Conservation (phyloP, 1,140 invertebrate genomes). For the Sitophilus oryzae region DNA sequence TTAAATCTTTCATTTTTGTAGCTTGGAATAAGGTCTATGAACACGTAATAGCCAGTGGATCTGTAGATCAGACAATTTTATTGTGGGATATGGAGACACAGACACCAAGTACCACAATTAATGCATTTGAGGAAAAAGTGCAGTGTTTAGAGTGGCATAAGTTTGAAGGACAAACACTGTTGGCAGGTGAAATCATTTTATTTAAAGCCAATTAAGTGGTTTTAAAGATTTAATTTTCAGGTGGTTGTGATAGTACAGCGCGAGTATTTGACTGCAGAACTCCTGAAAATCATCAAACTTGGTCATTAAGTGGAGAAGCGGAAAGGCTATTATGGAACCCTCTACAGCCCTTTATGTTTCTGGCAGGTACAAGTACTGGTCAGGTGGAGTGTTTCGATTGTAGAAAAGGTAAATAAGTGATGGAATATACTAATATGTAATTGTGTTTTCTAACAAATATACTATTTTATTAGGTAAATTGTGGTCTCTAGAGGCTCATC, state of each 20-base stretch:
- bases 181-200: constrained; percentile 56
- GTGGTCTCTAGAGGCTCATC: constrained; percentile 73
- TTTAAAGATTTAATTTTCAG: constrained; percentile 24
- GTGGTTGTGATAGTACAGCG: constrained; percentile 57
- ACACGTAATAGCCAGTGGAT: constrained; percentile 86
- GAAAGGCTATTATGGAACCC: constrained; percentile 85
- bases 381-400: constrained; percentile 74
- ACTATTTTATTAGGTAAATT: constrained; percentile 51
- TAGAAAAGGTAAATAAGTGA: constrained; percentile 49
- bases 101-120: constrained; percentile 65
- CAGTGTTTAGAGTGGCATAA: constrained; percentile 88
- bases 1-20: constrained; percentile 40
- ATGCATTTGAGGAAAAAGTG: constrained; percentile 71
- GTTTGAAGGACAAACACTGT: constrained; percentile 69
- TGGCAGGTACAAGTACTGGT: constrained; percentile 75
- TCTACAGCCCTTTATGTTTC: constrained; percentile 64
- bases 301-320: constrained; percentile 72
- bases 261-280: constrained; percentile 75
- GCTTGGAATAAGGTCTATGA: constrained; percentile 80
- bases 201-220: neutral
- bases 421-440: too few relatives aligned
- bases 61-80: constrained; percentile 81
- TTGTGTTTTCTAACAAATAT: neutral
- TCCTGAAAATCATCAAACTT: constrained; percentile 58
- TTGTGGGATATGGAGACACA: constrained; percentile 88